A percentile compares a stretch with the other conserved stretches of the same genome.
Evolutionary conservation across 23 tunicate species (phyloP).

Genomic region (Phallusia fumigata): DNA sequence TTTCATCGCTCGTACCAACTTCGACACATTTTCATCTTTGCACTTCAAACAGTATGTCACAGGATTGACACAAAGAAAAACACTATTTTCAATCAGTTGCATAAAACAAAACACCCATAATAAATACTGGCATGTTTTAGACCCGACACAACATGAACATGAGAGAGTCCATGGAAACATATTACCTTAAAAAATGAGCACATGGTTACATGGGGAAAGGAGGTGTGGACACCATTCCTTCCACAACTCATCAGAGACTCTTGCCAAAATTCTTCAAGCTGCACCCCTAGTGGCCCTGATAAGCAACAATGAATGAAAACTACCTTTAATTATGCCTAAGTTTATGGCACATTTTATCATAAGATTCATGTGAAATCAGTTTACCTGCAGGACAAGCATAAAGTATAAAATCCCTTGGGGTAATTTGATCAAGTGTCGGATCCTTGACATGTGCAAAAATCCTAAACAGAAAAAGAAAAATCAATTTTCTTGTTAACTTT

Average conservation of each 20-base stretch:
- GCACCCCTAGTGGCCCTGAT: conserved; percentile 78
- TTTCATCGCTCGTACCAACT: conserved; percentile 39
- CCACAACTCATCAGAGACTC: conserved; percentile 64
- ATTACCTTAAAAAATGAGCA: conserved; percentile 87
- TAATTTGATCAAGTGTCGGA: conserved; percentile 60
- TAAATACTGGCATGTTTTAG: too few species aligned
- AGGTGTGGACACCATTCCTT: conserved; percentile 83
- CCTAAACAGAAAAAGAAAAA: too few species aligned
- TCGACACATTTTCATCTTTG: conserved; percentile 76
- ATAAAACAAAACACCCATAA: too few species aligned
- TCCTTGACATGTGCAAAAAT: conserved; percentile 94
- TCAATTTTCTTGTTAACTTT: too few species aligned
- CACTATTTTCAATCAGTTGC: too few species aligned
- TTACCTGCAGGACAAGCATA: conserved; percentile 94
- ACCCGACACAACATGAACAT: too few species aligned
- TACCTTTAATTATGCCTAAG: too few species aligned
- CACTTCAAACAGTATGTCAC: conserved; percentile 51
- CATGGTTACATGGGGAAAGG: conserved; percentile 88
- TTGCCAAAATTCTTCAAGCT: conserved; percentile 87
- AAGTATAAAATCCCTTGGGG: conserved; percentile 76
- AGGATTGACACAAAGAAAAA: too few species aligned
- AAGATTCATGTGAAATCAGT: too few species aligned
- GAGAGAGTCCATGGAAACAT: too few species aligned
- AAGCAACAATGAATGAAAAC: background rate
- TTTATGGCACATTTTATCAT: too few species aligned